phyloP scores from a whole-genome alignment of 2,888 invertebrate genomes.

The Cosmopolites sordidus region DNA sequence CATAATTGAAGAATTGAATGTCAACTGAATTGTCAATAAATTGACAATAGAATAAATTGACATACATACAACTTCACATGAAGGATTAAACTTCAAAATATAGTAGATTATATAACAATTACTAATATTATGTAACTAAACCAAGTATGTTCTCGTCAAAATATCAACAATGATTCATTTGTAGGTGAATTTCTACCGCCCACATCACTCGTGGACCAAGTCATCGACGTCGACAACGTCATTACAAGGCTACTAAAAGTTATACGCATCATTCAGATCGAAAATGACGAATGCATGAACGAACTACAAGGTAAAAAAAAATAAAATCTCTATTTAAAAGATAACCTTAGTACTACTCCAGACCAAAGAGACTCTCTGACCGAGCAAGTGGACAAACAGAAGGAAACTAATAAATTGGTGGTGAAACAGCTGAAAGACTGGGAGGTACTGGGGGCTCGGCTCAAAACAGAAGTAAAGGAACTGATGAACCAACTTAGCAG shows the following conservation, averaged over 20 bases:
- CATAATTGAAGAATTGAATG: too few relatives aligned
- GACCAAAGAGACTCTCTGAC: conserved; percentile 55
- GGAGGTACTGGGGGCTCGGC: conserved; percentile 53
- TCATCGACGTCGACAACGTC: conserved; percentile 70
- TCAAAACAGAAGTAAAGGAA: conserved; percentile 55
- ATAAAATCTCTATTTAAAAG: not conserved
- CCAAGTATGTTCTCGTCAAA: too few relatives aligned
- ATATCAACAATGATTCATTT: not conserved
- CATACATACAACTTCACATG: too few relatives aligned
- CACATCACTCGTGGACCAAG: conserved; percentile 65
- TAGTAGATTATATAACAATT: too few relatives aligned
- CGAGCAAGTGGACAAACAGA: conserved; percentile 45
- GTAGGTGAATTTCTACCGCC: conserved; percentile 44
- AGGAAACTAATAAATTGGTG: conserved; percentile 45
- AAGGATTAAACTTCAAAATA: too few relatives aligned
- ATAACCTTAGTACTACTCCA: conserved; percentile 2
- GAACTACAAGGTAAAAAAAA: conserved; percentile 50
- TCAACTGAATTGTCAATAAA: too few relatives aligned
- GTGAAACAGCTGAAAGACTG: conserved; percentile 53
- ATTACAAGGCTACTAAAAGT: conserved; percentile 70
- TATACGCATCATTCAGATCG: conserved; percentile 66
- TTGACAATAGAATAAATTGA: too few relatives aligned
- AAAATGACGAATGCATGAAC: conserved; percentile 63
- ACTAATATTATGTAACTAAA: too few relatives aligned
- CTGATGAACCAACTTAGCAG: conserved; percentile 52